Evolutionary conservation across 2,113 vertebrate species (phyloP).

Genomic region (Lota lota): DNA sequence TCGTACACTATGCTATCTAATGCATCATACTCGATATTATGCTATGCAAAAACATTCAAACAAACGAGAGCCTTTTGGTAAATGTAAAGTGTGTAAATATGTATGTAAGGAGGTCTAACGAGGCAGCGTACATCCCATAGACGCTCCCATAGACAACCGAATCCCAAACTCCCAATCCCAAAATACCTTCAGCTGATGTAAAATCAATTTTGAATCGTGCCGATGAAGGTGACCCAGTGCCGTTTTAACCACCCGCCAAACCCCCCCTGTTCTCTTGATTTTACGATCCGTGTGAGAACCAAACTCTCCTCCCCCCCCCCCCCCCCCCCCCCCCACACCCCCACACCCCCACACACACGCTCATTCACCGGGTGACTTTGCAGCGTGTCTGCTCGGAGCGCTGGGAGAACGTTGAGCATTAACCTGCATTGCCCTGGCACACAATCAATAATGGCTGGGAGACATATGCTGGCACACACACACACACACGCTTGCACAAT

Average conservation of each 20-base stretch:
- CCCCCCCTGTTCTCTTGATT: conserved; percentile 40
- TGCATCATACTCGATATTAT: too few relatives aligned
- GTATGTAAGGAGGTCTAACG: too few relatives aligned
- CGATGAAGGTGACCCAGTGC: not conserved
- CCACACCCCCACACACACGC: conserved; percentile 15
- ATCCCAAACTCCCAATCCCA: too few relatives aligned
- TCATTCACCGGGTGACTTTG: conserved; percentile 56
- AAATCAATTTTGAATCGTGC: not conserved
- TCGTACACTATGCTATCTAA: too few relatives aligned
- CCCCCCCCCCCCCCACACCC: not conserved
- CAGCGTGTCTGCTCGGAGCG: conserved; percentile 36
- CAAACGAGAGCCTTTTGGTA: too few relatives aligned
- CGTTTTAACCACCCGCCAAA: conserved; percentile 8
- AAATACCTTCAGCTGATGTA: not conserved
- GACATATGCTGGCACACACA: too few relatives aligned
- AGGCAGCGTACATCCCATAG: too few relatives aligned
- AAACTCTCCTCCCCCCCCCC: conserved; percentile 8
- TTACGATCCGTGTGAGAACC: conserved; percentile 36
- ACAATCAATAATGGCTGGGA: conserved; percentile 49
- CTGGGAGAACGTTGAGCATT: conserved; percentile 49
- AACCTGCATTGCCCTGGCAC: conserved; percentile 41
- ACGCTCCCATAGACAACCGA: too few relatives aligned
- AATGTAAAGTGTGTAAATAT: too few relatives aligned
- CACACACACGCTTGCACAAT: too few relatives aligned
- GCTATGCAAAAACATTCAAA: too few relatives aligned